Evolutionary conservation across 2,888 invertebrate species (phyloP).

Genomic region (Anthrax anthrax): DNA sequence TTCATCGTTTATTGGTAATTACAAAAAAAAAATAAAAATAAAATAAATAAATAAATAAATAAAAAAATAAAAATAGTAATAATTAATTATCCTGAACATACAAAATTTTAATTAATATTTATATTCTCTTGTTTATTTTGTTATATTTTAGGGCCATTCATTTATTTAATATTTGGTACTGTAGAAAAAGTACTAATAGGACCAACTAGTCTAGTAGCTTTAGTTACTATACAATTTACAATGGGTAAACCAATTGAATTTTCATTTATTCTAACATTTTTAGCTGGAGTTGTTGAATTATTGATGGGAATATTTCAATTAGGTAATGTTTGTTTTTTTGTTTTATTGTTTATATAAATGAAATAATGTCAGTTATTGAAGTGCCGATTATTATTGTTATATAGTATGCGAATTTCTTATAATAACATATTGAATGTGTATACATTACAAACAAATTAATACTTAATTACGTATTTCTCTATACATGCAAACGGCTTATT

Average conservation of each 20-base stretch:
- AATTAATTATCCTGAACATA: not conserved
- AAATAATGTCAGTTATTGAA: too few relatives aligned
- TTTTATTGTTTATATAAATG: too few relatives aligned
- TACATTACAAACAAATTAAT: too few relatives aligned
- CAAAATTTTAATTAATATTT: not conserved
- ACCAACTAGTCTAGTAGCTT: conserved; percentile 68
- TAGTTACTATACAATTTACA: conserved; percentile 65
- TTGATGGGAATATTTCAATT: conserved; percentile 63
- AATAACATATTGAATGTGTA: too few relatives aligned
- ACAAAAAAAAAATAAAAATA: not conserved
- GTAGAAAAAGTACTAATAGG: conserved; percentile 75
- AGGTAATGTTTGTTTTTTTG: too few relatives aligned
- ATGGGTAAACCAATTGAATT: conserved; percentile 55
- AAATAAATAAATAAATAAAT: not conserved
- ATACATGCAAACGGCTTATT: too few relatives aligned
- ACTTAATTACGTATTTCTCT: too few relatives aligned
- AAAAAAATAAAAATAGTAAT: too few relatives aligned
- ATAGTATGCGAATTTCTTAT: too few relatives aligned
- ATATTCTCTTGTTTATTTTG: not conserved
- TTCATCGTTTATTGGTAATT: conserved; percentile 66
- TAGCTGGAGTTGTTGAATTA: conserved; percentile 63
- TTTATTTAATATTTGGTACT: conserved; percentile 78
- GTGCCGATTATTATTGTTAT: too few relatives aligned
- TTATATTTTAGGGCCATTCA: conserved; percentile 47
- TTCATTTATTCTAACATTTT: conserved; percentile 60